Evolutionary conservation across 2,797 vertebrate genomes (phyloP).

Genomic region (Enteromius argenteus): DNA sequence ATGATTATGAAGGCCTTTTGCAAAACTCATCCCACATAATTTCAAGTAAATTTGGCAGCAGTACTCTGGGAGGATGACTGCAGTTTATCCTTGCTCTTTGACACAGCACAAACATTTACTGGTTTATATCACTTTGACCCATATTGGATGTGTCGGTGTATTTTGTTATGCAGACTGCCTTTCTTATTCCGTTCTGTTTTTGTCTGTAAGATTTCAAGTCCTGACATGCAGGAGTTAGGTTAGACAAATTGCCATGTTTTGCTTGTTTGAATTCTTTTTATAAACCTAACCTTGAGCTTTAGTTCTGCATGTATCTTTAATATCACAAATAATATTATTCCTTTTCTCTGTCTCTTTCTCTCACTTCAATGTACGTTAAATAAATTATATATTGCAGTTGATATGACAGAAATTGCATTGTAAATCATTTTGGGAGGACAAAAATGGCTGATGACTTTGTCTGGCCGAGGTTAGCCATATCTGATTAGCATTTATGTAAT

Average conservation of each 20-base stretch:
- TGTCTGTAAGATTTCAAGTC: slow-evolving; percentile 7
- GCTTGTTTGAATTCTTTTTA: neutral
- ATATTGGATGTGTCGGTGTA: neutral
- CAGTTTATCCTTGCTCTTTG: slow-evolving; percentile 9
- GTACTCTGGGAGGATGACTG: neutral
- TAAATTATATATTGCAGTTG: neutral
- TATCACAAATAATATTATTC: slow-evolving; percentile 36
- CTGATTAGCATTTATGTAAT: neutral
- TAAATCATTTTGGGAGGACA: neutral
- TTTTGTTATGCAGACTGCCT: neutral
- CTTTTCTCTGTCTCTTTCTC: neutral
- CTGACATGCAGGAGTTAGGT: neutral
- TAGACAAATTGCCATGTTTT: neutral
- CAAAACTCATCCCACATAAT: slow-evolving; percentile 12
- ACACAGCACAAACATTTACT: slow-evolving; percentile 17
- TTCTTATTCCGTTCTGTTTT: neutral
- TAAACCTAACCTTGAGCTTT: neutral
- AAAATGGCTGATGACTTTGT: neutral
- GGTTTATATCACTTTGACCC: slow-evolving; percentile 22
- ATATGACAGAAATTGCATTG: neutral
- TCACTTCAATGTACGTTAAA: too few species aligned
- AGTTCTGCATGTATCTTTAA: slow-evolving; percentile 33
- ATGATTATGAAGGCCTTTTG: neutral
- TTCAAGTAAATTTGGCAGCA: slow-evolving; percentile 22
- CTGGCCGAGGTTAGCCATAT: neutral